These are phyloP conservation scores for Oscheius onirici DNA, from an alignment of 2,888 invertebrate species.

Conservation along the genomic window DNA sequence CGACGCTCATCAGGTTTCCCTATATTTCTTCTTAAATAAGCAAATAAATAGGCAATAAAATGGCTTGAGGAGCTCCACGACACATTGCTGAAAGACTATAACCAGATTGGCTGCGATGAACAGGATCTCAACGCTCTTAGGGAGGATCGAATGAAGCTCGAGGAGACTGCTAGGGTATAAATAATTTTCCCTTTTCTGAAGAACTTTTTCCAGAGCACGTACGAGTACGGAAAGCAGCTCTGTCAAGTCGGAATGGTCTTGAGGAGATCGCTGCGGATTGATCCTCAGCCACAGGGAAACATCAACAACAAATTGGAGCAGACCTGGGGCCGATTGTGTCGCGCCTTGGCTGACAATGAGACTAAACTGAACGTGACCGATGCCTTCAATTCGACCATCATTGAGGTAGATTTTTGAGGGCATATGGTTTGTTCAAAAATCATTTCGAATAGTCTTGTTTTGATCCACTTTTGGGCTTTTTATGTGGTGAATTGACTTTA, in stretches of 20 bases:
- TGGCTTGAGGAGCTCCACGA: conserved; percentile 83
- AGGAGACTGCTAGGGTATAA: conserved; percentile 81
- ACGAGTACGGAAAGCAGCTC: conserved; percentile 84
- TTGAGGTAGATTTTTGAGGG: conserved; percentile 38
- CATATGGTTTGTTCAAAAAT: no score
- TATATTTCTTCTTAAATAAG: background rate
- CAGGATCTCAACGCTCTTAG: conserved; percentile 82
- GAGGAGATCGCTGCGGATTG: conserved; percentile 79
- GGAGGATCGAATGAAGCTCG: conserved; percentile 81
- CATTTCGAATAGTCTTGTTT: no score
- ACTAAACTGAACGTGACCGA: conserved; percentile 48
- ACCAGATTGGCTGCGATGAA: conserved; percentile 47
- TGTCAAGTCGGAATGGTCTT: conserved; percentile 81
- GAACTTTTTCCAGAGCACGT: conserved; percentile 78
- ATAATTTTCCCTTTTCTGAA: background rate
- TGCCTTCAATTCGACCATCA: conserved; percentile 49
- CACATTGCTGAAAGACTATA: conserved; percentile 76
- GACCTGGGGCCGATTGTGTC: conserved; percentile 46
- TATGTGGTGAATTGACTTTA: no score
- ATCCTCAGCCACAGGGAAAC: conserved; percentile 52
- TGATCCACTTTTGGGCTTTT: no score
- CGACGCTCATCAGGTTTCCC: conserved; percentile 79
- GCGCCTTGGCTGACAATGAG: conserved; percentile 54
- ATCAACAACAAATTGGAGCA: conserved; percentile 49
- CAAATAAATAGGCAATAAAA: conserved; percentile 77